Evolutionary conservation across 37 sponge, comb jelly and placozoan genomes (phyloP).

Genomic region (Ianthella basta): DNA sequence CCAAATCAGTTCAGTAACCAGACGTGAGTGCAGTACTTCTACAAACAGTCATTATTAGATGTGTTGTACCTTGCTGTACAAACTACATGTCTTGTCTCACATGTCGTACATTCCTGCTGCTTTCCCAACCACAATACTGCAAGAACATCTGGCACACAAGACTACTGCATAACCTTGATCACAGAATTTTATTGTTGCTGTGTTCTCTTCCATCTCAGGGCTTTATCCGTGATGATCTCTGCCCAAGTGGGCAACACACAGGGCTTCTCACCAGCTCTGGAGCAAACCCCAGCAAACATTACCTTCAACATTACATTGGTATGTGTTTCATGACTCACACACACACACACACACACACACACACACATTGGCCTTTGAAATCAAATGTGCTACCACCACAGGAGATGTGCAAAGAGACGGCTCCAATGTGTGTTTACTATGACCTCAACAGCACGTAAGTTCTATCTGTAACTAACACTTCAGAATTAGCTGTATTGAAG

Average conservation of each 20-base stretch:
- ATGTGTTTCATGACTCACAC: not conserved
- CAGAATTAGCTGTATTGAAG: not conserved
- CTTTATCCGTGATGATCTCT: not conserved
- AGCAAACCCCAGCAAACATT: not conserved
- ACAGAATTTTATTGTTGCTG: not conserved
- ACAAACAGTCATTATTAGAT: no score
- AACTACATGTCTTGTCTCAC: no score
- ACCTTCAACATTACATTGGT: not conserved
- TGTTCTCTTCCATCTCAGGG: not conserved
- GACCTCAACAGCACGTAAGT: no score
- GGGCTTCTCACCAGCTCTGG: not conserved
- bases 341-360: no score
- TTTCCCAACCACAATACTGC: no score
- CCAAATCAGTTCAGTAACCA: not conserved
- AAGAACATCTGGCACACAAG: no score
- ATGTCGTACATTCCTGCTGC: no score
- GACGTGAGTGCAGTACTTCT: conserved; percentile 6
- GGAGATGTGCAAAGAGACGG: no score
- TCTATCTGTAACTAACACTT: not conserved
- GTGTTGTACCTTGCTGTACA: not conserved
- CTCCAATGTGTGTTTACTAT: no score
- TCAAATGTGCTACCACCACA: no score
- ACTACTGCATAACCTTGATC: no score
- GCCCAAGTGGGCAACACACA: not conserved
- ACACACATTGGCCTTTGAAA: no score